Evolutionary conservation across 92 coral and sea anemone genomes (phyloP), one percentile per base, ranked within the genome.

Genomic region (Epizoanthus rinbou): DNA sequence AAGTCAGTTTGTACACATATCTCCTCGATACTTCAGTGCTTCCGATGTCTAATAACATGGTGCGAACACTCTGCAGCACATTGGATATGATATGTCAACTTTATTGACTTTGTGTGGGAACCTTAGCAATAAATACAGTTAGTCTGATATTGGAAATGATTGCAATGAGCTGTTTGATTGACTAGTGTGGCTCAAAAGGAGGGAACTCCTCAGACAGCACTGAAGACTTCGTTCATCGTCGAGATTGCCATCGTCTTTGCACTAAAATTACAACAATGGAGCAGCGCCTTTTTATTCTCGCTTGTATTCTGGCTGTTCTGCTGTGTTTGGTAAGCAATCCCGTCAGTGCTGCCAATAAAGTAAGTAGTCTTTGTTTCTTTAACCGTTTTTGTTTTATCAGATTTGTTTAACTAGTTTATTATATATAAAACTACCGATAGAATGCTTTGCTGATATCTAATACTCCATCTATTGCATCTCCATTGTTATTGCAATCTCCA

Each of bases 91-190:
- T 25, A 3, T 76, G 81, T 76, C 69, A 59, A n/a, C 19, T 59
- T 3, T 76, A 68, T 76, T 76, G 69, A 76, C 69, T 5, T 21
- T 59, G 45, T 60, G 81, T 76, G 81, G 81, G 81, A 76, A 76
- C 57, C 69, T 57, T 10, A 24, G 50, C 82, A 78, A 78, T 62
- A 62, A 62, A 62, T 62, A 22, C 71, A 62, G 71, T 23, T 76
- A 39, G 23, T 50, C 54, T 50, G 11, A 50, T 50, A 50, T 2
- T 50, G 54, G 54, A 50, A 50, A 13, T 15, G 54, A 50, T 71
- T 71, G n/a, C 33, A 25, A 41, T 52, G 45, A 35, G 68, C 39
- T 57, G 50, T 57, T 75, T 75, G 68, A 35, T n/a, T 75, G 58
- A 28, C n/a, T n/a, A 31, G 39, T 75, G 80, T n/a, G 45, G 18